Evolutionary conservation across 1,140 invertebrate species (phyloP).

Genomic region (Tribolium madens): DNA sequence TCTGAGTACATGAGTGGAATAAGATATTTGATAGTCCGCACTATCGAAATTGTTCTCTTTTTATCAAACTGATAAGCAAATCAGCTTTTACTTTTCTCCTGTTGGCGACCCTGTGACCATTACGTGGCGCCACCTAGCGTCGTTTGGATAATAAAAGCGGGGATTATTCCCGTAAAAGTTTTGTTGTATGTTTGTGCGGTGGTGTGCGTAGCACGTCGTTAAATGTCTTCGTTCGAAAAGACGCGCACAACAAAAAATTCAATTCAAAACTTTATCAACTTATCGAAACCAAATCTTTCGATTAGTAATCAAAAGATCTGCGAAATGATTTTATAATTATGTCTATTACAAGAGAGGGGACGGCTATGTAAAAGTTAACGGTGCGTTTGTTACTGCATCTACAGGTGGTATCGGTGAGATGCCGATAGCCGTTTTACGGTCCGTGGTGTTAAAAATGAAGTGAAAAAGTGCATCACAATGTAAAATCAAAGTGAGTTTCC

Average conservation of each 20-base stretch:
- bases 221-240: conserved; percentile 28
- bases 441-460: conserved; percentile 20
- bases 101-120: background rate
- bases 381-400: conserved; percentile 34
- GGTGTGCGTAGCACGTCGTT: conserved; percentile 24
- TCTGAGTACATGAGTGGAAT: no score
- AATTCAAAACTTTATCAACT: background rate
- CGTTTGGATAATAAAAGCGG: background rate
- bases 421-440: conserved; percentile 24
- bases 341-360: background rate
- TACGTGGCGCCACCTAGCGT: background rate
- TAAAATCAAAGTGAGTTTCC: background rate
- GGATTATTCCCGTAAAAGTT: conserved; percentile 20
- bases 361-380: conserved; percentile 30
- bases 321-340: background rate
- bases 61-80: background rate
- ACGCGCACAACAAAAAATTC: conserved; percentile 21
- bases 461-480: conserved; percentile 16
- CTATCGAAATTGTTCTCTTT: no score
- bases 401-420: conserved; percentile 29
- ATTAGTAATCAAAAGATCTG: no score
- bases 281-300: no score
- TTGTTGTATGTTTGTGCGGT: conserved; percentile 27
- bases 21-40: no score
- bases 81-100: background rate